phyloP scores from a whole-genome alignment of 2,113 vertebrate species.

The Aegithalos caudatus region DNA sequence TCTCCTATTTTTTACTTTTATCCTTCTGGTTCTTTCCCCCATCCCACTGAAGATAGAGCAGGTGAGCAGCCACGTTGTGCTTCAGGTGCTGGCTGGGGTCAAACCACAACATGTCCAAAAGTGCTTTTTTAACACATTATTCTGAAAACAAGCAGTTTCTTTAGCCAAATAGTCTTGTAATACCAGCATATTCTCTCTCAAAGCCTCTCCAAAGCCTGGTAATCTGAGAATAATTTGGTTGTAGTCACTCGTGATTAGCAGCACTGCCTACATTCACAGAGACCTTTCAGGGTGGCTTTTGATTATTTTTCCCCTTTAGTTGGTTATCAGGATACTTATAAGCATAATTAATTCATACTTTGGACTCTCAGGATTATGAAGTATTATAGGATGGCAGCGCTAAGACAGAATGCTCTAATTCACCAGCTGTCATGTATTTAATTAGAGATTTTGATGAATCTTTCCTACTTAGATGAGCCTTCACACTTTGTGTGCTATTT shows the following conservation, averaged over 20 bases:
- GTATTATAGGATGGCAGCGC: constrained; percentile 69
- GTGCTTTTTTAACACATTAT: not conserved
- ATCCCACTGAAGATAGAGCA: not conserved
- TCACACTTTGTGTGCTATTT: not conserved
- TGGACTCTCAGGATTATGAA: constrained; percentile 76
- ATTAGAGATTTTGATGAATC: constrained; percentile 77
- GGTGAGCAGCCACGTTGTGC: not conserved
- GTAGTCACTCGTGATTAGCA: not conserved
- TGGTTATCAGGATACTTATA: constrained; percentile 61
- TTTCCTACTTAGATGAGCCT: constrained; percentile 57
- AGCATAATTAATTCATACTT: constrained; percentile 77
- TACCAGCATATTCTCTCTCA: not conserved
- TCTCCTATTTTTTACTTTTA: not conserved
- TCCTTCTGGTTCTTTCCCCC: not conserved
- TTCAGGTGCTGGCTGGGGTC: not conserved
- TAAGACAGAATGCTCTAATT: constrained; percentile 78
- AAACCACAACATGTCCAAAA: not conserved
- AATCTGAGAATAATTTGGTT: not conserved
- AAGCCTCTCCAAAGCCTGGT: not conserved
- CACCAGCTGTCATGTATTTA: constrained; percentile 79
- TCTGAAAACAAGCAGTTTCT: not conserved
- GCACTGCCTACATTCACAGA: not conserved
- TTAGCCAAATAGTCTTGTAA: not conserved
- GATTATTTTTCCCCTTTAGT: not conserved
- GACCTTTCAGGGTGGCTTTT: constrained; percentile 19